A percentile compares a stretch with the other conserved stretches of the same genome.
These are phyloP conservation scores for Tachina lurida DNA, from an alignment of 2,888 invertebrate genomes.

Conservation along the genomic window DNA sequence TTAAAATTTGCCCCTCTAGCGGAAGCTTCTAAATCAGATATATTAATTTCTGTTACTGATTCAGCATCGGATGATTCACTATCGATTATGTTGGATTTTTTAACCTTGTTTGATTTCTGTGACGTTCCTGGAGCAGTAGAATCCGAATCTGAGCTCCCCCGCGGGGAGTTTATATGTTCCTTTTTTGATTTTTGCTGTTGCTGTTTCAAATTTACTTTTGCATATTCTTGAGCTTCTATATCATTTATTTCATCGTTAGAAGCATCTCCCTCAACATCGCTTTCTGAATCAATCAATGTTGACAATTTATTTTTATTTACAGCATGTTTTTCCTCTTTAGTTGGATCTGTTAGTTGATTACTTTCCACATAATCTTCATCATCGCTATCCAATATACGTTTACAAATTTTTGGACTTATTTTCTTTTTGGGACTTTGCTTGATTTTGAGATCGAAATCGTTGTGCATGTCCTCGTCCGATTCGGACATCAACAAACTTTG, in stretches of 20 bases:
- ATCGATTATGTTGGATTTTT: conserved; percentile 66
- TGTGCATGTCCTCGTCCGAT: conserved; percentile 75
- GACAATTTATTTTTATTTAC: conserved; percentile 73
- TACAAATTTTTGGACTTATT: conserved; percentile 40
- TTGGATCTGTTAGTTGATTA: not conserved
- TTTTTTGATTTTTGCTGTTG: not conserved
- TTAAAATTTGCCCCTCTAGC: conserved; percentile 41
- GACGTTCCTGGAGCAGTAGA: not conserved
- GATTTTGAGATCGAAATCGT: conserved; percentile 31
- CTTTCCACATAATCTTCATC: conserved; percentile 69
- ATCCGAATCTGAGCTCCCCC: not conserved
- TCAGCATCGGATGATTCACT: conserved; percentile 67
- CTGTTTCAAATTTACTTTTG: conserved; percentile 7
- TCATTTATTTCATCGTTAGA: conserved; percentile 14
- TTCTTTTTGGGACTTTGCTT: conserved; percentile 42
- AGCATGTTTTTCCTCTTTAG: not conserved
- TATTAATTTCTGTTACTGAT: conserved; percentile 18
- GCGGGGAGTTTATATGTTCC: not conserved
- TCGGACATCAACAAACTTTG: conserved; percentile 78
- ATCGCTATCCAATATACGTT: conserved; percentile 73
- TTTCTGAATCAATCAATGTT: conserved; percentile 74
- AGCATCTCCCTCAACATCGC: conserved; percentile 22
- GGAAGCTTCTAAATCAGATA: conserved; percentile 31
- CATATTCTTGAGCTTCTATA: not conserved
- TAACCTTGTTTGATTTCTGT: not conserved